phyloP scores from a whole-genome alignment of 2,888 invertebrate species.

The Drosophila meridionalis region DNA sequence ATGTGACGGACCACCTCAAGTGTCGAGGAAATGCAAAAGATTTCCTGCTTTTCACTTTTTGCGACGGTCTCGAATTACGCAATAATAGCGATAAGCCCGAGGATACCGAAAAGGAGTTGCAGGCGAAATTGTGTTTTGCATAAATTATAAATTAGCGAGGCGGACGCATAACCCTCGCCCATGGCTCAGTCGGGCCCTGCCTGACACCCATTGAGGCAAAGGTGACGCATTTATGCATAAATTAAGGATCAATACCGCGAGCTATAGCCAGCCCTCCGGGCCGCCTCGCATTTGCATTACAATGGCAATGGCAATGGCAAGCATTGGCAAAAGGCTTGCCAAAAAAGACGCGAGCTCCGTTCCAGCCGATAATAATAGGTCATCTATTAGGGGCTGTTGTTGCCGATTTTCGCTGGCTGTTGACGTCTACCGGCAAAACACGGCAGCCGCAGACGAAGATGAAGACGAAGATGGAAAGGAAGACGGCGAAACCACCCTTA shows the following conservation, averaged over 20 bases:
- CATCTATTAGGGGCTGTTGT: constrained; percentile 71
- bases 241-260: constrained; percentile 84
- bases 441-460: constrained; percentile 33
- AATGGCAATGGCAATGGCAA: constrained; percentile 57
- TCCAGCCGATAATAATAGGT: constrained; percentile 68
- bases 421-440: constrained; percentile 74
- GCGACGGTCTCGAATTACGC: constrained; percentile 71
- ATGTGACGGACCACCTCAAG: constrained; percentile 55
- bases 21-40: constrained; percentile 54
- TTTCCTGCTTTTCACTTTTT: constrained; percentile 56
- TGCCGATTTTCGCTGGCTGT: constrained; percentile 57
- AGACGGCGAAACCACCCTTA: constrained; percentile 58
- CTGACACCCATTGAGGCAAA: constrained; percentile 57
- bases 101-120: constrained; percentile 33
- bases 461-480: background rate
- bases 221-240: constrained; percentile 84
- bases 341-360: constrained; percentile 64
- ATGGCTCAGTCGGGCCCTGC: background rate
- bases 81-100: constrained; percentile 55
- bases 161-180: constrained; percentile 38
- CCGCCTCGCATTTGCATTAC: constrained; percentile 71
- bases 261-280: constrained; percentile 41
- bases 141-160: constrained; percentile 77
- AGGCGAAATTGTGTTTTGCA: constrained; percentile 69
- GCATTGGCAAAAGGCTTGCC: constrained; percentile 59